Base-by-base conservation (phyloP, 1,140 invertebrate genomes). In the Drosophila setifemur region DNA sequence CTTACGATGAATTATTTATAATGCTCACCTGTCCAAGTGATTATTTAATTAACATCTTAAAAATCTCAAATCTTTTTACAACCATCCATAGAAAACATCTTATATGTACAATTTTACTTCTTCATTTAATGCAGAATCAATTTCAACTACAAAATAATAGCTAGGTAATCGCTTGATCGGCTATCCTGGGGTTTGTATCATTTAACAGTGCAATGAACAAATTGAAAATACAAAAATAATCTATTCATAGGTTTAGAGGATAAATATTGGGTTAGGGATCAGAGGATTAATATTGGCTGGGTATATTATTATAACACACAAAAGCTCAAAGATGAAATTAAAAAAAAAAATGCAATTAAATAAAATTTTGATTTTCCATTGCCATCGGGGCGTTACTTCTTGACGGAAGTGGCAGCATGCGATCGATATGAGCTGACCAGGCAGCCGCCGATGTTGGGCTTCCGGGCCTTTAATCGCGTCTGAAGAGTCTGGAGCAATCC, bases 401-500 rank as follows among this genome's bases (percentile, higher is more conserved):
- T 85, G 11, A 81, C 57, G 18, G 73, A 73, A 55, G 77, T 67
- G 40, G 60, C 71, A 42, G 88, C 49, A 12, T 83, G 72, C 69
- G 81, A 81, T 23, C 88, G 73, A 52, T 86, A 89, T 26, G 75
- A 73, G 69, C 64, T 78, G 35, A 82, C 37, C 35, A 78, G 44
- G 11, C 69, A 60, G 8, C 66, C 63, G 3, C 77, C 66, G 26
- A 58, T 63, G 2, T 76, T 83, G 33, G 81, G 60, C 4, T 90
- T 90, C 7, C 89, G 82, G 8, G 52, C 64, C 68, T 95, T 96
- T 53, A 97, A 95, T 66, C 96, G 92, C 47, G 94, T 93, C 89
- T 97, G 96, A 33, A 97, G 90, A 2, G 96, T 96, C 4, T 93
- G 91, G 21, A 97, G 91, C 6, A 98, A 91, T 8, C 96, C 96